phyloP scores from a whole-genome alignment of 2,113 vertebrate species.

The Chrysochloris asiatica region DNA sequence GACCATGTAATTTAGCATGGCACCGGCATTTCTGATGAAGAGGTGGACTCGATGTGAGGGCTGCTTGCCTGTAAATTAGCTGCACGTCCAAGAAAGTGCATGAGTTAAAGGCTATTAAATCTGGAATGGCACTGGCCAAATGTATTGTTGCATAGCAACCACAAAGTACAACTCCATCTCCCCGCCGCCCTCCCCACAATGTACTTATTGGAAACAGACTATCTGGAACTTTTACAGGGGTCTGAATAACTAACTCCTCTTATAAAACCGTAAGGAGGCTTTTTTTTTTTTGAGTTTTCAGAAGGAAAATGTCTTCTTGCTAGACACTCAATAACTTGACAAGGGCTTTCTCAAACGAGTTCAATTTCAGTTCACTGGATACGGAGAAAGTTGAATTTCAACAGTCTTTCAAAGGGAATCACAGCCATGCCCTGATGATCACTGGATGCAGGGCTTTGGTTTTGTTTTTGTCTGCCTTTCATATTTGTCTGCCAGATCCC shows the following conservation, averaged over 20 bases:
- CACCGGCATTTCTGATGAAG: constrained; percentile 25
- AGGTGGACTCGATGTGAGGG: not conserved
- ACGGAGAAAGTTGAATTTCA: not conserved
- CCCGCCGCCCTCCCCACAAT: fast-evolving
- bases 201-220: not conserved
- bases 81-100: not conserved
- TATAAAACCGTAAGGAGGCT: not conserved
- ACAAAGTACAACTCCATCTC: not conserved
- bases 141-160: not conserved
- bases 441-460: not conserved
- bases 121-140: not conserved
- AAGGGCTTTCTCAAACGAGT: not conserved
- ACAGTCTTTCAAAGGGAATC: not conserved
- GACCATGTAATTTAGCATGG: constrained; percentile 1
- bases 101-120: constrained; percentile 22
- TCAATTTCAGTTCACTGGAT: not conserved
- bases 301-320: constrained; percentile 30
- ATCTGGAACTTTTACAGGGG: not conserved
- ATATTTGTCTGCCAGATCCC: not conserved
- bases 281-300: constrained; percentile 12
- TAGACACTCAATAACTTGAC: constrained; percentile 27
- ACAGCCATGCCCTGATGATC: not conserved
- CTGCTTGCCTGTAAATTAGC: constrained; percentile 1
- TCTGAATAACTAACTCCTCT: no score
- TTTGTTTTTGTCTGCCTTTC: not conserved